phyloP scores from a whole-genome alignment of 1,140 invertebrate species.

The Caenorhabditis elegans region WBcel235 BX284606.5:4908001-4908500 shows the following conservation, averaged over 20 bases:
- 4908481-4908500: conserved; percentile 6
- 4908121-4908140: too few species aligned
- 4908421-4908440: neutral
- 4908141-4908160: too few species aligned
- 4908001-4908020: too few species aligned
- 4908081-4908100: too few species aligned
- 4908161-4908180: neutral
- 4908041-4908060: too few species aligned
- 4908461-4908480: neutral
- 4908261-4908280: conserved; percentile 27
- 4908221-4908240: neutral
- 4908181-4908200: neutral
- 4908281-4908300: conserved; percentile 33
- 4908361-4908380: neutral
- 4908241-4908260: conserved; percentile 36
- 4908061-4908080: too few species aligned
- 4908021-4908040: too few species aligned
- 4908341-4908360: conserved; percentile 4
- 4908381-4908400: neutral
- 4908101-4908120: too few species aligned
- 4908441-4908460: neutral
- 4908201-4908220: too few species aligned
- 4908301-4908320: conserved; percentile 40
- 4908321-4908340: conserved; percentile 39
- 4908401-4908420: neutral